Conservation (phyloP, 2,888 invertebrate genomes). For the Anarsia innoxiella region DNA sequence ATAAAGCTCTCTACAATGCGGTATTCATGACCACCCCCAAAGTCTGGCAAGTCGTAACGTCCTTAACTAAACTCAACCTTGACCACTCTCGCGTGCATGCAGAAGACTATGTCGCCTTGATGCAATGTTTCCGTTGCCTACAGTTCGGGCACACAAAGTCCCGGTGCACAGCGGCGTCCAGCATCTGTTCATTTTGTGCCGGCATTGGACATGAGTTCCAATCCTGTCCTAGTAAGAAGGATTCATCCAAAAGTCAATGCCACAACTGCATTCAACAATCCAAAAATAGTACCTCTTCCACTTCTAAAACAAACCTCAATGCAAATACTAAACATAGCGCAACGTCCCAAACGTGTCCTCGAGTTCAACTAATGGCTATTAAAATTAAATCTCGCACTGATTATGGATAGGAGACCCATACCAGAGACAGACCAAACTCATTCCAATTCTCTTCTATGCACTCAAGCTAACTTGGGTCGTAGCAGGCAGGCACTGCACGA, state of each 20-base stretch:
- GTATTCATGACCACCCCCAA: background rate
- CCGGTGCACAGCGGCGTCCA: background rate
- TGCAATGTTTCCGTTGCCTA: constrained; percentile 2
- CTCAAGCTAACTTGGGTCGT: background rate
- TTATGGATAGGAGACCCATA: background rate
- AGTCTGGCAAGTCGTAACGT: background rate
- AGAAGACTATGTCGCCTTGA: background rate
- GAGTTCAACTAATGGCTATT: constrained; percentile 2
- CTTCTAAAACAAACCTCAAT: background rate
- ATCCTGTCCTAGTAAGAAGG: constrained; percentile 8
- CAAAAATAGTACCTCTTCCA: too few species aligned
- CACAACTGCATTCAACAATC: constrained; percentile 13
- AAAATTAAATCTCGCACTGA: background rate
- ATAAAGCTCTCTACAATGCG: background rate
- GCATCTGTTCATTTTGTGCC: background rate
- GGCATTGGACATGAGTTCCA: background rate
- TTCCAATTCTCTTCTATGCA: background rate
- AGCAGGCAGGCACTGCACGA: background rate
- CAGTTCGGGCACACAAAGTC: constrained; percentile 1
- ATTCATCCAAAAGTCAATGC: constrained; percentile 6
- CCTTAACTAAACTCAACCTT: background rate
- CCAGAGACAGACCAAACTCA: background rate
- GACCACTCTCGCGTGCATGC: background rate
- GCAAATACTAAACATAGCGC: constrained; percentile 5
- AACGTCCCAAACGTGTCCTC: constrained; percentile 4